Evolutionary conservation across 2,888 invertebrate genomes (phyloP).

Genomic region (Eugnorisma glareosa): DNA sequence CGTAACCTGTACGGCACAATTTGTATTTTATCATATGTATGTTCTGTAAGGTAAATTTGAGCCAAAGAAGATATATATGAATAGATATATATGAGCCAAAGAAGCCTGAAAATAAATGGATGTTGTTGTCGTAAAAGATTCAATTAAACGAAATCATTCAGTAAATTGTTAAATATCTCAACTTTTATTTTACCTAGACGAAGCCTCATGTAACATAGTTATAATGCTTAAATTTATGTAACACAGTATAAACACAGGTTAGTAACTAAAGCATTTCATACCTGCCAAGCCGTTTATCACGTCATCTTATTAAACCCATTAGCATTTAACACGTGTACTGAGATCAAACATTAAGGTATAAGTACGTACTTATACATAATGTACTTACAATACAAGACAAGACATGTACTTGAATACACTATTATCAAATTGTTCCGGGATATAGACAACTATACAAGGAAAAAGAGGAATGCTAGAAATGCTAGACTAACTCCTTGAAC

Average conservation of each 20-base stretch:
- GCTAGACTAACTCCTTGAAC: not conserved
- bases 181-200: too few species aligned
- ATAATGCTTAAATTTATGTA: not conserved
- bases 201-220: not conserved
- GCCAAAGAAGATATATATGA: too few species aligned
- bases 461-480: not conserved
- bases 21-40: too few species aligned
- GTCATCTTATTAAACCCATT: constrained; percentile 57
- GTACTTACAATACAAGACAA: constrained; percentile 21
- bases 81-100: too few species aligned
- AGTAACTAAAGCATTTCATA: constrained; percentile 37
- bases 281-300: constrained; percentile 54
- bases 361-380: not conserved
- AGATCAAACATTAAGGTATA: constrained; percentile 49
- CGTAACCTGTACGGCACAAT: too few species aligned
- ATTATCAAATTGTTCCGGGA: constrained; percentile 33
- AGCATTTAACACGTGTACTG: constrained; percentile 46
- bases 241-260: constrained; percentile 7
- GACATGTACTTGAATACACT: constrained; percentile 29
- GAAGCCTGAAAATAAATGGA: too few species aligned
- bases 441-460: constrained; percentile 2
- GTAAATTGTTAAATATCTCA: too few species aligned
- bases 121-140: too few species aligned
- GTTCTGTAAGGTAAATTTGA: too few species aligned
- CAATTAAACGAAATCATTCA: too few species aligned